phyloP scores from a whole-genome alignment of 2,888 invertebrate species.

The Acleris emargana region DNA sequence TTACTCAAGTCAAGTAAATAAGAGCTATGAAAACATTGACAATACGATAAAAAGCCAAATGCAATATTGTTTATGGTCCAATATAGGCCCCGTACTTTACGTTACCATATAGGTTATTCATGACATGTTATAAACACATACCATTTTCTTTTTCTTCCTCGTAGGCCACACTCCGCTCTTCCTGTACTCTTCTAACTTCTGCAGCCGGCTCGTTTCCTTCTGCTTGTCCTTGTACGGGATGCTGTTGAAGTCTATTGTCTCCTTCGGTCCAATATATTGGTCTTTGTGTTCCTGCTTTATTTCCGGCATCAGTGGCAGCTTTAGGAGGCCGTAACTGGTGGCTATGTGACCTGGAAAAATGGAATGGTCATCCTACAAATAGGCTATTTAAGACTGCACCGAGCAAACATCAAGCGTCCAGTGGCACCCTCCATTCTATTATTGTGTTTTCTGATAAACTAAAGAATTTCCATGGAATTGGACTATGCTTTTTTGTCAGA shows the following conservation, averaged over 20 bases:
- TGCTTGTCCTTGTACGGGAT: slow-evolving; percentile 92
- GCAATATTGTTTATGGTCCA: too few relatives aligned
- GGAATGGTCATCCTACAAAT: too few relatives aligned
- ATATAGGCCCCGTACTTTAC: too few relatives aligned
- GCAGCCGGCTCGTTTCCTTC: slow-evolving; percentile 88
- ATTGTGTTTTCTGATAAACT: too few relatives aligned
- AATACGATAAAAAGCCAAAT: too few relatives aligned
- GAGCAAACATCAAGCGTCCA: too few relatives aligned
- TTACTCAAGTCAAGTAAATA: too few relatives aligned
- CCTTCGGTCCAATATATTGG: slow-evolving; percentile 76
- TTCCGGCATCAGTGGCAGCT: slow-evolving; percentile 98
- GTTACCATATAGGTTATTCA: neutral
- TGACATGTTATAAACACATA: slow-evolving; percentile 40
- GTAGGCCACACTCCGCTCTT: slow-evolving; percentile 91
- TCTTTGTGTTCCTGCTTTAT: slow-evolving; percentile 85
- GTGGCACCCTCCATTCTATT: too few relatives aligned
- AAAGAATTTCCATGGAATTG: too few relatives aligned
- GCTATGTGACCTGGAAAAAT: slow-evolving; percentile 83
- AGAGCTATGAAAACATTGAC: too few relatives aligned
- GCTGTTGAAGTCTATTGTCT: slow-evolving; percentile 87
- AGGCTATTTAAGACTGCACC: too few relatives aligned
- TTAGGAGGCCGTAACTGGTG: slow-evolving; percentile 94
- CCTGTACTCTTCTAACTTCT: slow-evolving; percentile 88
- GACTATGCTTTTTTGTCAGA: too few relatives aligned
- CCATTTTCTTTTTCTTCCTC: slow-evolving; percentile 83